Evolutionary conservation across 2,113 vertebrate species (phyloP), one percentile per base, ranked within the genome.

Genomic region (Hipposideros armiger): DNA sequence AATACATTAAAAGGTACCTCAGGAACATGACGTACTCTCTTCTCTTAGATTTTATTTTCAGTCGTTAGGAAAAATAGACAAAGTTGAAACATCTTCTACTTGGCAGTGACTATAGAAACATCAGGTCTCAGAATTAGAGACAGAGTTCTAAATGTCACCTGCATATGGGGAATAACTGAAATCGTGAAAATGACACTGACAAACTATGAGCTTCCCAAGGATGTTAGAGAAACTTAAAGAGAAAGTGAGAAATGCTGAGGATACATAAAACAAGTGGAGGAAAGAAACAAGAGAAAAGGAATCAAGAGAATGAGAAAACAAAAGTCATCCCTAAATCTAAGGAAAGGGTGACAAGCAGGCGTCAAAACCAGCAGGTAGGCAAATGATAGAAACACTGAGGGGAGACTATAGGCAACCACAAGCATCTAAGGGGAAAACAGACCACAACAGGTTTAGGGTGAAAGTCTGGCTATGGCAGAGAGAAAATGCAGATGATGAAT

Each of bases 21-120:
- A 30, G 84, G 89, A 83, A 64, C 56, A 76, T 3, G 28, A 47
- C 8, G 30, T 14, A 40, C 3, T 84, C 52, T 95, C 19, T 60
- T 90, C 72, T 88, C 70, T 67, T 60, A 10, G 19, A 28, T 96
- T 86, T 91, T 50, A 80, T 93, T 93, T 80, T 83, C 45, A 58
- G 24, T 60, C 58, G 40, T 58, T 56, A 17, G 87, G 64, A 86
- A 88, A 52, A 64, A 87, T 42, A 84, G 32, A 77, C 45, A 50
- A 78, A 36, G n/a, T 62, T 84, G 50, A 62, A 62, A 81, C 16
- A 85, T 58, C 69, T 95, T 82, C 30, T 30, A 50, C 15, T 45
- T 73, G 7, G 50, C 13, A 69, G 56, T 54, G 82, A 78, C 88
- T 42, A 81, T 2, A 72, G 64, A 77, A 83, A 28, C 32, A 72